Evolutionary conservation across 2,888 invertebrate species (phyloP).

Genomic region (Eilema sororculum): DNA sequence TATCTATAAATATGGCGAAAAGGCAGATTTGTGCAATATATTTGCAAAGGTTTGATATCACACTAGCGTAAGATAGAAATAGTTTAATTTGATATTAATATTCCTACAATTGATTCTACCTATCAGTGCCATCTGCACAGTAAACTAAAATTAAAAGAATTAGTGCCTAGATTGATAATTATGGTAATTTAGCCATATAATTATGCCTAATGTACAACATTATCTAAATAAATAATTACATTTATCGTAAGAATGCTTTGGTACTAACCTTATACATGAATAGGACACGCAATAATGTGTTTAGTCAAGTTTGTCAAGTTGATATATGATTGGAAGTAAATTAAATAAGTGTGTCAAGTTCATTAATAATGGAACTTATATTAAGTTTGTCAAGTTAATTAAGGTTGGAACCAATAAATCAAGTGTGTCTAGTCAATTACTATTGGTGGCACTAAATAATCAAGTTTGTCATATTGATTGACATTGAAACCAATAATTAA

Average conservation of each 20-base stretch:
- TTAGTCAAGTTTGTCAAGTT: background rate
- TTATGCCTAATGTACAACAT: background rate
- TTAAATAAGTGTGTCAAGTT: too few relatives aligned
- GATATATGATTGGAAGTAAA: too few relatives aligned
- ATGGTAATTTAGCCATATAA: background rate
- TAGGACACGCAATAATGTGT: conserved; percentile 20
- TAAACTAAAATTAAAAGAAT: background rate
- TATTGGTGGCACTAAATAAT: too few relatives aligned
- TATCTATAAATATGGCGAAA: background rate
- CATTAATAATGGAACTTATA: too few relatives aligned
- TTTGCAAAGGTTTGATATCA: background rate
- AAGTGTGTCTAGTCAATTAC: too few relatives aligned
- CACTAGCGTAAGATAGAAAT: background rate
- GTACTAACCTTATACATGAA: conserved; percentile 3
- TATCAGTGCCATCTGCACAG: background rate
- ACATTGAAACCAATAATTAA: too few relatives aligned
- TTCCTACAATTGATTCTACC: conserved; percentile 5
- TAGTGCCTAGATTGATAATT: background rate
- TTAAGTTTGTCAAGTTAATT: too few relatives aligned
- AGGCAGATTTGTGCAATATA: background rate
- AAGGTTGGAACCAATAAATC: too few relatives aligned
- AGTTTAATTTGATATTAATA: background rate
- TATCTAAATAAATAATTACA: conserved; percentile 4
- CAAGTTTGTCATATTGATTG: too few relatives aligned
- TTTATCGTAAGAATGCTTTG: conserved; percentile 5